Percentiles rank a stretch among this genome's conserved stretches.
phyloP scores from a whole-genome alignment of 2,113 vertebrate genomes.

The Hypocryptadius cinnamomeus region DNA sequence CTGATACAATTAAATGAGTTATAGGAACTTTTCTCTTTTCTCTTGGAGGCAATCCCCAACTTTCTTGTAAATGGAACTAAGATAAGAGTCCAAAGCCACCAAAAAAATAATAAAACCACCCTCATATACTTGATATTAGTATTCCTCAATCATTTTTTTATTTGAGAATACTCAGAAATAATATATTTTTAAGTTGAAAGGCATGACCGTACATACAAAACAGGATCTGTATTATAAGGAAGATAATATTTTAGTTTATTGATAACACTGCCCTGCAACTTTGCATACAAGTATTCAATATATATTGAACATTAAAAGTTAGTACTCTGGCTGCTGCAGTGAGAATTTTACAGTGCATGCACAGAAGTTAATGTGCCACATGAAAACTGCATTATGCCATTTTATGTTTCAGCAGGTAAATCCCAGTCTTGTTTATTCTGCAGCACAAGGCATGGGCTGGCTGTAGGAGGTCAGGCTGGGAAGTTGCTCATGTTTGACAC shows the following conservation, averaged over 20 bases:
- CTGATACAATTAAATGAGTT: not conserved
- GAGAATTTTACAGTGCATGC: not conserved
- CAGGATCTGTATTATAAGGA: not conserved
- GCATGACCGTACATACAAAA: not conserved
- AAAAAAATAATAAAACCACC: not conserved
- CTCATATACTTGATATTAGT: not conserved
- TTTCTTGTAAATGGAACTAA: not conserved
- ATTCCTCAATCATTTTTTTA: not conserved
- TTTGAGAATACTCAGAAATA: not conserved
- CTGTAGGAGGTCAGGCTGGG: constrained; percentile 56
- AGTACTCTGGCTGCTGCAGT: not conserved
- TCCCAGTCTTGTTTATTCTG: not conserved
- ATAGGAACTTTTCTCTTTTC: not conserved
- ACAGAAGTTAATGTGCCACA: not conserved
- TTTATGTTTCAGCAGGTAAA: not conserved
- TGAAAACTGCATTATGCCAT: constrained; percentile 34
- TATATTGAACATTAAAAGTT: not conserved
- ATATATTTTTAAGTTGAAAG: not conserved
- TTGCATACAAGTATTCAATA: not conserved
- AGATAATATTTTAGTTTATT: not conserved
- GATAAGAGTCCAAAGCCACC: not conserved
- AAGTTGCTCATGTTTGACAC: constrained; percentile 1
- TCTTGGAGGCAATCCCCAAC: not conserved
- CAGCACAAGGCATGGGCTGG: not conserved
- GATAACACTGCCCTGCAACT: not conserved